Evolutionary conservation across 1,140 invertebrate species (phyloP).

Genomic region (Triops cancriformis): DNA sequence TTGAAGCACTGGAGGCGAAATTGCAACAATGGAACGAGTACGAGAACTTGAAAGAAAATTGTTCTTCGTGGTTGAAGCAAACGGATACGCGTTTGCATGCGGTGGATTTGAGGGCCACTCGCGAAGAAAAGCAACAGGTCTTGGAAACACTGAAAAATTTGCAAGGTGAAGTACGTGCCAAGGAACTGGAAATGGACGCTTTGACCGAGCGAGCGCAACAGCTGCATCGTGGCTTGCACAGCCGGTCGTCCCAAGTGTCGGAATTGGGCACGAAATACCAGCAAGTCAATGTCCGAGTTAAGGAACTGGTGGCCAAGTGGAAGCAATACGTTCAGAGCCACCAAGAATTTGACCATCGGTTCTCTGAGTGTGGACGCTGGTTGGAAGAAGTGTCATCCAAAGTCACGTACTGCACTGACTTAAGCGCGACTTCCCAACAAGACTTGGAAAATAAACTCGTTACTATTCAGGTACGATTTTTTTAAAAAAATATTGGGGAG

Average conservation of each 20-base stretch:
- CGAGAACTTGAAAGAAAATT: slow-evolving; percentile 75
- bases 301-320: slow-evolving; percentile 82
- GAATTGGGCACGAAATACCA: slow-evolving; percentile 86
- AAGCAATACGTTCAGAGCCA: slow-evolving; percentile 82
- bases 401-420: slow-evolving; percentile 70
- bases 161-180: slow-evolving; percentile 79
- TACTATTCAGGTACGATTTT: slow-evolving; percentile 49
- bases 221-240: slow-evolving; percentile 57
- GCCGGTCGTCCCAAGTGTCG: slow-evolving; percentile 64
- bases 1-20: slow-evolving; percentile 67
- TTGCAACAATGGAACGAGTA: slow-evolving; percentile 85
- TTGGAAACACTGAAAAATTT: slow-evolving; percentile 63
- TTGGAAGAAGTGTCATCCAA: slow-evolving; percentile 75
- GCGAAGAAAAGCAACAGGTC: slow-evolving; percentile 73
- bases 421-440: slow-evolving; percentile 67
- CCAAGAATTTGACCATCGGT: slow-evolving; percentile 73
- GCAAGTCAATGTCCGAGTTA: slow-evolving; percentile 66
- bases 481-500: no score
- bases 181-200: slow-evolving; percentile 85
- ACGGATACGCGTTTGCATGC: slow-evolving; percentile 80
- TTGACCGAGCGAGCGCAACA: slow-evolving; percentile 83
- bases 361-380: slow-evolving; percentile 71
- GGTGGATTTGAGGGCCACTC: slow-evolving; percentile 73
- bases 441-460: slow-evolving; percentile 77
- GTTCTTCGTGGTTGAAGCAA: slow-evolving; percentile 77